Percentiles rank a stretch among this genome's conserved stretches.
Conservation (phyloP, 2,888 invertebrate species). For the Lampropteryx suffumata region DNA sequence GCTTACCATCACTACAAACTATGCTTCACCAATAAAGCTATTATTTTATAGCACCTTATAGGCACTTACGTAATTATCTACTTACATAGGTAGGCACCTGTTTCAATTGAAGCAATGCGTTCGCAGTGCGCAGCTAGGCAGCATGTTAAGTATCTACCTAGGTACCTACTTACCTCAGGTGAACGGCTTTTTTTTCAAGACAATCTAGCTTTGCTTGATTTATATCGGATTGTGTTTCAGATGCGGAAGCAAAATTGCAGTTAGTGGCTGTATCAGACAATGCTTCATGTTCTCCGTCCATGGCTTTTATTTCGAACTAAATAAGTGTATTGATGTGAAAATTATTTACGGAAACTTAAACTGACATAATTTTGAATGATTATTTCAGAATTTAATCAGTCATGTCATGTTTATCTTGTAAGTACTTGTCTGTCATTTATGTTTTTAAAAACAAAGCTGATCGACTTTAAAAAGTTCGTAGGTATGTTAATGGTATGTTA, state of each 20-base stretch:
- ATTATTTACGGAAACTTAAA: conserved; percentile 30
- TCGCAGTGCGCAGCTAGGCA: too few species aligned
- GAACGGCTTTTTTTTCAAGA: conserved; percentile 75
- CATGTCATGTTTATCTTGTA: conserved; percentile 33
- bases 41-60: too few species aligned
- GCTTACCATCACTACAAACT: too few species aligned
- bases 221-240: conserved; percentile 65
- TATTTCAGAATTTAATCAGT: conserved; percentile 36
- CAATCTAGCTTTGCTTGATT: conserved; percentile 72
- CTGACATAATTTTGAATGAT: conserved; percentile 57
- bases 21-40: too few species aligned
- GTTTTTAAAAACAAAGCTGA: conserved; percentile 10
- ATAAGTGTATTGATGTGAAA: neutral
- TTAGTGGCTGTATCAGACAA: conserved; percentile 68
- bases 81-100: too few species aligned
- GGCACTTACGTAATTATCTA: too few species aligned
- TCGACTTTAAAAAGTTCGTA: too few species aligned
- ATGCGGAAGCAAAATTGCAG: conserved; percentile 61
- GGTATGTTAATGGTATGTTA: too few species aligned
- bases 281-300: conserved; percentile 72
- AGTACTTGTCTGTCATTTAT: too few species aligned
- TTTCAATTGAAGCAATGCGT: too few species aligned
- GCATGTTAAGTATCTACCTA: too few species aligned
- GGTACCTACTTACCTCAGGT: conserved; percentile 52
- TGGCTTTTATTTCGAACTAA: conserved; percentile 42